Percentiles rank a stretch among this genome's conserved stretches.
Evolutionary conservation across 2,888 invertebrate species (phyloP).

Genomic region (Drosophila atripex): DNA sequence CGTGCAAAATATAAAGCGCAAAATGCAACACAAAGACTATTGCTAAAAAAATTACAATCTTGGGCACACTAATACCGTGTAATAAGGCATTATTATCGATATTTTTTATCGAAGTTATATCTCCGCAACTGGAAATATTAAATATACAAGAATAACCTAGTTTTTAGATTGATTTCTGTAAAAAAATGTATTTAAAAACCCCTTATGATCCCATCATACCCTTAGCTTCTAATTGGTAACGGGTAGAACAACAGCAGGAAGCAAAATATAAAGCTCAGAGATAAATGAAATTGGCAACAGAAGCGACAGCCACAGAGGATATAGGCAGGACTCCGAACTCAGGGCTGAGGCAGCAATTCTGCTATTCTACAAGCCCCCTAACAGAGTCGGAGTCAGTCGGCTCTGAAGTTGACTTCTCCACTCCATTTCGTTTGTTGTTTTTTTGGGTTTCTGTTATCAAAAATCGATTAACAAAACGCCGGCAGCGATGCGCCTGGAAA

Average conservation of each 20-base stretch:
- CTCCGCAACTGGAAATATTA: too few species aligned
- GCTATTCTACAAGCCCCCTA: conserved; percentile 8
- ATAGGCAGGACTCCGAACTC: conserved; percentile 21
- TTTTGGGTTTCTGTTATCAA: conserved; percentile 54
- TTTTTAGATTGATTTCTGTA: too few species aligned
- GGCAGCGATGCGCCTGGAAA: conserved; percentile 35
- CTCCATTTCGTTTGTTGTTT: conserved; percentile 35
- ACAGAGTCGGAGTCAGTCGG: conserved; percentile 31
- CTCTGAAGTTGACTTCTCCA: conserved; percentile 56
- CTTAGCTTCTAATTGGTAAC: background rate
- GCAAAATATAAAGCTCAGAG: conserved; percentile 57
- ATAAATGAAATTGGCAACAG: conserved; percentile 75
- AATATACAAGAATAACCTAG: too few species aligned
- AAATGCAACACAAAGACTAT: conserved; percentile 5
- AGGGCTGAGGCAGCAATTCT: conserved; percentile 4
- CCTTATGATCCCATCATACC: conserved; percentile 22
- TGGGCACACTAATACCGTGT: background rate
- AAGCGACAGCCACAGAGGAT: conserved; percentile 42
- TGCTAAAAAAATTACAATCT: background rate
- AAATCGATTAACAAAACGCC: conserved; percentile 75
- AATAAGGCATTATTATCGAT: background rate
- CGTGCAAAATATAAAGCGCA: background rate
- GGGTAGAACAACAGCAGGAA: conserved; percentile 19
- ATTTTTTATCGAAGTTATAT: too few species aligned
- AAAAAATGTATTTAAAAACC: background rate